Evolutionary conservation across 1,140 invertebrate species (phyloP), one percentile per base, ranked within the genome.

Genomic region (Brachionus asplanchnoidis): DNA sequence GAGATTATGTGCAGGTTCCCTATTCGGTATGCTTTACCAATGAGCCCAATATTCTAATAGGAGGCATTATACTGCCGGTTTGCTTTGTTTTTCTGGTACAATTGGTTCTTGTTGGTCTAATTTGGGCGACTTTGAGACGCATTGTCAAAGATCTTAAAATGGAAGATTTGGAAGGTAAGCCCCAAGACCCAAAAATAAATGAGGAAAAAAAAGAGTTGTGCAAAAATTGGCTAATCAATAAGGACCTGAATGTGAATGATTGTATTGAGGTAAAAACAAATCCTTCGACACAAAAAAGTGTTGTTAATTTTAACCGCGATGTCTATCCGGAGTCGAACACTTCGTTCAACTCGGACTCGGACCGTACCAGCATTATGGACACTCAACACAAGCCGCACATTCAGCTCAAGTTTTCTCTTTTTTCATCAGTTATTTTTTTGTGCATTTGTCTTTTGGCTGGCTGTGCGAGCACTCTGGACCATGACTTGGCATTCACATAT

Each of bases 311-410:
- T 46, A 77, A 77, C 9, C 42, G 20, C 7, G 73, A 77, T 20
- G 70, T 14, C 0, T 75, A 46, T 75, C 23, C 40, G 0, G 73
- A 50, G 5, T 50, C 73, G 26, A 77, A 77, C 50, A 77, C 42
- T 14, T 77, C 73, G 1, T 77, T 77, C 14, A 77, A 77, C 20
- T 77, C 73, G 11, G 73, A 77, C 44, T 77, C 73, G 42, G 79
- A 82, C 26, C 50, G 79, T 20, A 82, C 79, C 14, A 82, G 79
- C 46, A 82, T 82, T 12, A 82, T 82, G 79, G 79, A 82, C 53
- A 42, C 53, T 40, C 79, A 82, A 11, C 65, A 82, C 79, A 82
- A 68, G 36, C 79, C 79, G 8, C 36, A 68, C 26, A 68, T 82
- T 12, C 79, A 82, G 23, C 32, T 82, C 0, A 68, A 68, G 23